Base-by-base conservation (phyloP, 2,888 invertebrate species). In the Gryllus longicercus region DNA sequence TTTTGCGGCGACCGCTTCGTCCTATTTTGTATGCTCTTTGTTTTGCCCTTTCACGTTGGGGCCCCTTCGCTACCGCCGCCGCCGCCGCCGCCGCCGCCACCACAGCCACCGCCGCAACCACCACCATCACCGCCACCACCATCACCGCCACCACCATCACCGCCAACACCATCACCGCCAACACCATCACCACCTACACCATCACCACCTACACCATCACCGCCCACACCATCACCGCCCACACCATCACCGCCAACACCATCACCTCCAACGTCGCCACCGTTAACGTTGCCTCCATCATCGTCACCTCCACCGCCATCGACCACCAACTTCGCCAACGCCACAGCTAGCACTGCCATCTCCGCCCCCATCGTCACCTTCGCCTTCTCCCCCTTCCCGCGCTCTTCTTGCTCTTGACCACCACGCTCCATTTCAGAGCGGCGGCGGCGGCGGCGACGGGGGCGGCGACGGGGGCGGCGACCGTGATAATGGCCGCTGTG, bases 371-470 rank as follows among this genome's bases (percentile, higher is more conserved):
- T 75, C 38, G 11, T 77, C 49, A 18, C 77, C 12, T 50, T 63
- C 49, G 11, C 50, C 18, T 23, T 76, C n/a, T n/a, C n/a, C n/a
- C n/a, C n/a, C n/a, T n/a, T n/a, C 74, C n/a, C 49, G 21, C 74
- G 21, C n/a, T 11, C 78, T 78, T 74, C 49, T 74, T 78, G 21
- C n/a, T 21, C n/a, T 49, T 18, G 77, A 49, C 51, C 79, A 79
- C 11, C 79, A 79, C 79, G 79, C 79, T 79, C 79, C 77, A 79
- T 76, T 79, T 79, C 21, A 79, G 75, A 16, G 51, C 18, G 11
- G 16, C 38, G 49, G 38, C n/a, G n/a, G n/a, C 77, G 63, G 63
- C 63, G 63, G 18, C 63, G n/a, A n/a, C n/a, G n/a, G n/a, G n/a
- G n/a, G n/a, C n/a, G 63, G 63, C 14, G 63, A n/a, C 14, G 63